Evolutionary conservation across 2,113 vertebrate species (phyloP), one percentile per base, ranked within the genome.

Genomic region (Indicator indicator): DNA sequence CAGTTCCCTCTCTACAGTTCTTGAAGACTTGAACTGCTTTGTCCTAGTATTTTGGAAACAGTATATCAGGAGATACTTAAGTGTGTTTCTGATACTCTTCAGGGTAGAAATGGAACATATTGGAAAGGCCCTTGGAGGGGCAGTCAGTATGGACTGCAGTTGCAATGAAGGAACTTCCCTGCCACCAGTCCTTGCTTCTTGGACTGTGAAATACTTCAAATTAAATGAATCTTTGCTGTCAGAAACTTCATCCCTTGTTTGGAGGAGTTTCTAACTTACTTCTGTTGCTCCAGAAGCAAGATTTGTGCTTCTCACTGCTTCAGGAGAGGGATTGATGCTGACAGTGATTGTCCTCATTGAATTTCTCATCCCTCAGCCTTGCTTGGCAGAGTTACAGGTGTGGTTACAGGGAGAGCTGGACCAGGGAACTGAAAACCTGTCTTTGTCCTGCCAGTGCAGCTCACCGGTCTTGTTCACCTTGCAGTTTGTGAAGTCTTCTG

Each of bases 61-160:
- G 19, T 23, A 23, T 42, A 5, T 73, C 52, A 70, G 80, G 74
- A 44, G 13, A 3, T 44, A 23, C 54, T 18, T 63, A 33, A 79
- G 12, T 9, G 15, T 1, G 5, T 17, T 88, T 77, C 40, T 78
- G 62, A 30, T 27, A 40, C 9, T 67, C 11, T 73, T 71, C n/a
- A 16, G 2, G 0, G 3, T 64, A 19, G 48, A 9, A 68, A 23
- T 13, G 11, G 32, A 69, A 32, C 13, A 19, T 1, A 3, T 6
- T 42, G 60, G 21, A 69, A 84, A 62, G 42, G 44, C 54, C 23
- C 11, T 59, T 27, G 33, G 46, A 36, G 16, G 58, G 58, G 33
- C 40, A 8, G 13, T 26, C 24, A 27, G 14, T 18, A 6, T 0
- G 2, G 20, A 32, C 26, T 48, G 67, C 4, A 12, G 63, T 3